Evolutionary conservation across 2,888 invertebrate species (phyloP), one percentile per base, ranked within the genome.

Genomic region (Micropterix aruncella): DNA sequence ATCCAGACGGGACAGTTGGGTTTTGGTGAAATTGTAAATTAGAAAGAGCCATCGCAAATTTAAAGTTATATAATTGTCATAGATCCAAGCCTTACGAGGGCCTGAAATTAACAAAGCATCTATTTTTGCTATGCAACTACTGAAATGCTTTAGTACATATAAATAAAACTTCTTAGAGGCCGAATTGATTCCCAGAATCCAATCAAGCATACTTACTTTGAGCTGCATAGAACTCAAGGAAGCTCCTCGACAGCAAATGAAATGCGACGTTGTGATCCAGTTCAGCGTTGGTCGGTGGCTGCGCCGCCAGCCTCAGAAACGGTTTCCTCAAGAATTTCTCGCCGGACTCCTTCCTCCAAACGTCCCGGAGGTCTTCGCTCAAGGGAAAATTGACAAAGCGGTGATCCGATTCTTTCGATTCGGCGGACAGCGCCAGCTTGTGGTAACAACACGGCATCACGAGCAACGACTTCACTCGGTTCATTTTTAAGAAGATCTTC

Each of bases 361-460:
- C 52, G n/a, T 51, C 42, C 42, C 59, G 70, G 4, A 83, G 60
- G 16, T 58, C 55, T 12, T 53, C 44, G 52, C 85, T 84, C 2
- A 80, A 50, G 0, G 87, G 87, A 57, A 87, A 85, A 60, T 80
- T 76, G 18, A 61, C 58, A 53, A 83, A 83, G 56, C n/a, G 43
- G 44, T 17, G n/a, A 41, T 37, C 19, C 2, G 18, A 46, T 42
- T 5, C 40, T 27, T 2, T 48, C 38, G 17, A 38, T 12, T 27
- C 12, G 7, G 7, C 12, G 7, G 7, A 9, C 38, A 63, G 46
- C 43, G 62, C 55, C 58, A 87, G 69, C 60, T 82, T 80, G 57
- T 88, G 87, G 54, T 88, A 88, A 56, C 88, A 88, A 55, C 88
- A 88, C 2, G 87, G 82, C 73, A 87, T 78, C 12, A 86, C 65